Evolutionary conservation across 1,140 invertebrate species (phyloP), one percentile per base, ranked within the genome.

Genomic region (Pogonus chalceus): DNA sequence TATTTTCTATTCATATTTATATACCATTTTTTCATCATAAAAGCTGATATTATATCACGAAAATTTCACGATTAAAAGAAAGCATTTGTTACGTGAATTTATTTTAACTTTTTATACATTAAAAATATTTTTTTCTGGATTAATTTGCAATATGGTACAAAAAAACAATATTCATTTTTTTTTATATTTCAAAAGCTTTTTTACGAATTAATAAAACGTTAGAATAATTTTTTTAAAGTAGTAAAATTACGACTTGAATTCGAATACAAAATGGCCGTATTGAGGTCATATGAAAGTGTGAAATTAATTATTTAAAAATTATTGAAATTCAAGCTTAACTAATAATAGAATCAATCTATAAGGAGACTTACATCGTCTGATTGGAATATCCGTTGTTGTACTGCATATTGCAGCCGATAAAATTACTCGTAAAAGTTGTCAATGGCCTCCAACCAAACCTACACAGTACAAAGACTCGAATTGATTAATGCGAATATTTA

Each of bases 361-460:
- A 21, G 18, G 20, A 22, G 26, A 57, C 53, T 51, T 55, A 56
- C 55, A 52, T 55, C 49, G 49, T 54, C 23, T 60, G 60, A 53
- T 62, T 66, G 39, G 64, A 61, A 57, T 61, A 68, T 54, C 65
- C 65, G 60, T 68, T 68, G 50, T 64, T 64, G 53, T 68, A 68
- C 62, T 68, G 66, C 66, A 68, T 68, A 50, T 53, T 63, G 60
- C 59, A 62, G 61, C 52, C 26, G 56, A 60, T 47, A 58, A 53
- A 57, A 55, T 58, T 51, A 46, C 55, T 52, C 20, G 22, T 21
- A 49, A 23, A 22, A 22, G 47, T 23, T 49, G 50, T 60, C 58
- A 66, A 68, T 66, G 66, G 66, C 62, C 55, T 62, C 63, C 59
- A 58, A 60, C 55, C 56, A 51, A 57, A 67, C 60, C 63, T 67